Percentiles rank a stretch among this genome's conserved stretches.
Conservation (phyloP, 2,797 vertebrate genomes). For the Chaetophractus vellerosus region DNA sequence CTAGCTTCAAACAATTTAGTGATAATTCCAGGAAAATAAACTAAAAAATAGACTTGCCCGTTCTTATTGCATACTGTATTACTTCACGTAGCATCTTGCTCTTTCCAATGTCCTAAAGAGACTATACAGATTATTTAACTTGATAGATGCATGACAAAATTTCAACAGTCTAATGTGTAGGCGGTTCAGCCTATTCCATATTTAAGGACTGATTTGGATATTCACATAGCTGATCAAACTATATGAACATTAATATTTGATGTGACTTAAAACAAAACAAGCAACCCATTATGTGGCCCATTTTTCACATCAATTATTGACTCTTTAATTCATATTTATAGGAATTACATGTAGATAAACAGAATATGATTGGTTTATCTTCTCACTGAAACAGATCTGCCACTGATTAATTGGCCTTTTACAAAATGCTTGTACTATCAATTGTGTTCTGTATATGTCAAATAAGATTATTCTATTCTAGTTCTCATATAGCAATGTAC, state of each 20-base stretch:
- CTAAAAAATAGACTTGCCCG: constrained; percentile 17
- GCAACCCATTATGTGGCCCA: neutral
- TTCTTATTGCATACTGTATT: neutral
- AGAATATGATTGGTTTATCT: constrained; percentile 21
- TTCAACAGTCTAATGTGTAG: neutral
- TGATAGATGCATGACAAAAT: neutral
- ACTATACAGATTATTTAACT: neutral
- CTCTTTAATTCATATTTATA: constrained; percentile 18
- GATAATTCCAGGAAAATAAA: constrained; percentile 43
- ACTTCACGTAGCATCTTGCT: neutral
- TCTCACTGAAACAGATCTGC: constrained; percentile 24
- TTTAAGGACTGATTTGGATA: constrained; percentile 34
- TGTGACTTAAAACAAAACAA: constrained; percentile 47
- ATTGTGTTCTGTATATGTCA: neutral
- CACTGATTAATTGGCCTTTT: neutral
- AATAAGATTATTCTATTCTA: constrained; percentile 30
- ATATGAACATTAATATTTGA: neutral
- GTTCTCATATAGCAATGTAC: neutral
- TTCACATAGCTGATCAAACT: constrained; percentile 1
- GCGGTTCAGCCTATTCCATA: neutral
- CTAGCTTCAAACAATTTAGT: constrained; percentile 56
- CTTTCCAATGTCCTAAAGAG: neutral
- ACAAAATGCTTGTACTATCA: neutral
- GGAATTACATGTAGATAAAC: neutral
- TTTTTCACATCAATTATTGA: neutral